Conservation (phyloP, 2,113 vertebrate species). For the Lycaon pictus region DNA sequence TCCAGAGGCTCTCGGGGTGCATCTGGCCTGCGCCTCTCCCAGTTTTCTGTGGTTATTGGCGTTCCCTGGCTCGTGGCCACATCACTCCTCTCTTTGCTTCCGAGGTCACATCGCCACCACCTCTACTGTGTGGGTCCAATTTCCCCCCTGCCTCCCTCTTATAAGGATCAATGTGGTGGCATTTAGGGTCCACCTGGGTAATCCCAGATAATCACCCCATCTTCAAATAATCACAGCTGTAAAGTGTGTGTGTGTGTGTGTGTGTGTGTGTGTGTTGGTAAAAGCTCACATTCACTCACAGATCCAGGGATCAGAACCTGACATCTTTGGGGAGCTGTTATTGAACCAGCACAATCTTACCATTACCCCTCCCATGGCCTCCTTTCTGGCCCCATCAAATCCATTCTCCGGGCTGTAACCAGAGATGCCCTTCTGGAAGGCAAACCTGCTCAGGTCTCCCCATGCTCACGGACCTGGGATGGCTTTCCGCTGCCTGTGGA, state of each 20-base stretch:
- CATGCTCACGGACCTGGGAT: rapidly evolving
- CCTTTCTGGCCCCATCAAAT: not conserved
- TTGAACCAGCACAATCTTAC: not conserved
- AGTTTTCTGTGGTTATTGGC: not conserved
- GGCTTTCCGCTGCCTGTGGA: not conserved
- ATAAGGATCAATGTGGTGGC: not conserved
- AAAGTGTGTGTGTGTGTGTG: not conserved
- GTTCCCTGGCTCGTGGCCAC: not conserved
- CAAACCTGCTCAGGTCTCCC: not conserved
- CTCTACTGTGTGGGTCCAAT: not conserved
- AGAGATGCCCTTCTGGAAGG: not conserved
- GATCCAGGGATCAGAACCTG: not conserved
- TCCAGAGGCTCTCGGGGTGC: not conserved
- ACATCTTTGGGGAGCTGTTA: too few species aligned
- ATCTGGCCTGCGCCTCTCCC: rapidly evolving
- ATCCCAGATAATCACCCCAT: not conserved
- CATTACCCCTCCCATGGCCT: not conserved
- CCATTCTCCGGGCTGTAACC: not conserved
- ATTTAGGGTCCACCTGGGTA: not conserved
- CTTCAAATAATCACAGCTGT: not conserved
- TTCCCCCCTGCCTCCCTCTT: not conserved
- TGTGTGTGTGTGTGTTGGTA: not conserved
- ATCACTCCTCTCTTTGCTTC: not conserved
- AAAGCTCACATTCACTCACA: not conserved
- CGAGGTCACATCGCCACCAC: not conserved